phyloP scores from a whole-genome alignment of 2,888 invertebrate genomes.

The Atherix ibis region DNA sequence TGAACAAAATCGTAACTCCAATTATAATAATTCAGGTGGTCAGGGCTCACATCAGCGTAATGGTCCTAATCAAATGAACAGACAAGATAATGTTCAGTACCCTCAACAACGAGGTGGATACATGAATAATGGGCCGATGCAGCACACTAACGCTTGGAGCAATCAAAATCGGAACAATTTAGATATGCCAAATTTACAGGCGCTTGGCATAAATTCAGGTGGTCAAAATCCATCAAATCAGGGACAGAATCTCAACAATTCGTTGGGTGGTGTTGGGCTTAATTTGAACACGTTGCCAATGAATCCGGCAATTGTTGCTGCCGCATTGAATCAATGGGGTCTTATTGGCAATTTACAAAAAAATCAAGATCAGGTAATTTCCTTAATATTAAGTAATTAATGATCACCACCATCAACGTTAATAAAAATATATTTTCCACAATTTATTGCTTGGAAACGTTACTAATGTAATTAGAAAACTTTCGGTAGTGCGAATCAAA shows the following conservation, averaged over 20 bases:
- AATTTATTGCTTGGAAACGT: too few relatives aligned
- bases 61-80: slow-evolving; percentile 14
- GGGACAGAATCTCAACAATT: slow-evolving; percentile 41
- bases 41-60: slow-evolving; percentile 13
- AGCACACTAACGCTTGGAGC: slow-evolving; percentile 26
- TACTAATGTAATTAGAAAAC: too few relatives aligned
- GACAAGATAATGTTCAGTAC: slow-evolving; percentile 14
- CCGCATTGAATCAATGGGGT: slow-evolving; percentile 66
- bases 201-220: slow-evolving; percentile 56
- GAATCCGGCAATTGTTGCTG: slow-evolving; percentile 75
- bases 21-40: slow-evolving; percentile 28
- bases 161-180: slow-evolving; percentile 42
- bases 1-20: slow-evolving; percentile 36
- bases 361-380: slow-evolving; percentile 33
- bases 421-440: too few relatives aligned
- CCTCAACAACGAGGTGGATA: slow-evolving; percentile 13
- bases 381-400: too few relatives aligned
- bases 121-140: slow-evolving; percentile 15
- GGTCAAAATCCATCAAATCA: slow-evolving; percentile 38
- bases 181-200: slow-evolving; percentile 77
- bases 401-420: too few relatives aligned
- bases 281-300: slow-evolving; percentile 68
- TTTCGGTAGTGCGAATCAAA: too few relatives aligned
- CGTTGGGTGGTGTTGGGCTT: slow-evolving; percentile 38
- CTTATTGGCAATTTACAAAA: slow-evolving; percentile 58